These are phyloP conservation scores for Aphaenogaster rudis DNA, from an alignment of 1,140 invertebrate species.

Conservation along the genomic window DNA sequence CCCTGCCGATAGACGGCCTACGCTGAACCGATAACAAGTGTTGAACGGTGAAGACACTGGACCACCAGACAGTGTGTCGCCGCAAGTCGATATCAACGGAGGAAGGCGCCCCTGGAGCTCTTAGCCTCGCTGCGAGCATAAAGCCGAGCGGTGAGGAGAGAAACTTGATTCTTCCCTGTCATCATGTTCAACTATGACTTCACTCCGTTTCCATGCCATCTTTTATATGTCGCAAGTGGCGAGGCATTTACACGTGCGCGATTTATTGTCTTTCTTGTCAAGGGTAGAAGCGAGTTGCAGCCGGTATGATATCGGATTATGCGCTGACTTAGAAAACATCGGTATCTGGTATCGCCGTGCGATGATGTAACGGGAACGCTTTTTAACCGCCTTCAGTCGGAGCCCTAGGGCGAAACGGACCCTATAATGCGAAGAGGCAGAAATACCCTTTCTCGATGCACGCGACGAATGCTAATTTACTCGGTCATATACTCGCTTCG, in stretches of 20 bases:
- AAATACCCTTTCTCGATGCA: constrained; percentile 68
- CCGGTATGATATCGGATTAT: constrained; percentile 76
- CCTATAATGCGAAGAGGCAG: constrained; percentile 61
- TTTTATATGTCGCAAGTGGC: constrained; percentile 29
- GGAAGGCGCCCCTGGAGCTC: constrained; percentile 34
- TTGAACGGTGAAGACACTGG: constrained; percentile 74
- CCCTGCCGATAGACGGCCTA: constrained; percentile 36
- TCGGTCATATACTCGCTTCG: constrained; percentile 35
- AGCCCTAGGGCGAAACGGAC: constrained; percentile 60
- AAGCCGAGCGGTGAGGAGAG: neutral
- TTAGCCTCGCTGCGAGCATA: constrained; percentile 1
- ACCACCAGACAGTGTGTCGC: constrained; percentile 80
- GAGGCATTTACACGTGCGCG: constrained; percentile 48
- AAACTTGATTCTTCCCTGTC: constrained; percentile 43
- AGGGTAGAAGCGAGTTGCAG: constrained; percentile 41
- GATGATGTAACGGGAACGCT: constrained; percentile 76
- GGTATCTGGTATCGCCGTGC: constrained; percentile 75
- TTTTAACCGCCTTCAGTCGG: constrained; percentile 58
- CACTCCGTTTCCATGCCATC: constrained; percentile 30
- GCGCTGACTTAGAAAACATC: constrained; percentile 79
- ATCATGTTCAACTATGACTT: constrained; percentile 54
- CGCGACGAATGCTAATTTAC: constrained; percentile 67
- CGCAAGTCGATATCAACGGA: constrained; percentile 69
- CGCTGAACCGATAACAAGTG: constrained; percentile 70
- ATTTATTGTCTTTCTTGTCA: constrained; percentile 56